Conservation (phyloP, 2,888 invertebrate species). For the Eurytoma californica region DNA sequence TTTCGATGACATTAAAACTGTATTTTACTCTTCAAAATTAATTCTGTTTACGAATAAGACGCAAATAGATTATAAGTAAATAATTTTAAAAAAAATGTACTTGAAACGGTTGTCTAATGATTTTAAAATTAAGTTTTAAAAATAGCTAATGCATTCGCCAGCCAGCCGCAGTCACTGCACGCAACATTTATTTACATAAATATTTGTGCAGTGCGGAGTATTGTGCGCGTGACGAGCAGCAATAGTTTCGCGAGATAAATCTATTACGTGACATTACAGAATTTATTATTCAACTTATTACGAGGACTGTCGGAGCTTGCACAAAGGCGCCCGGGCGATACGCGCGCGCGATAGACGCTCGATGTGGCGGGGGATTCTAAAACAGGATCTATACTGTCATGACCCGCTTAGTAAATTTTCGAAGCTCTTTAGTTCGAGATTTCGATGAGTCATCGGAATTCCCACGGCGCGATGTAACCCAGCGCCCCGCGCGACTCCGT, state of each 20-base stretch:
- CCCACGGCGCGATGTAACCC: constrained; percentile 22
- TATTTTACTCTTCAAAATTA: background rate
- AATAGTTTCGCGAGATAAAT: background rate
- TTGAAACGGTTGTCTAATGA: no score
- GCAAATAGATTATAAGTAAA: no score
- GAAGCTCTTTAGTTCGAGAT: constrained; percentile 18
- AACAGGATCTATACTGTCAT: constrained; percentile 20
- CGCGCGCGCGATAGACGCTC: background rate
- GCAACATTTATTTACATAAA: constrained; percentile 5
- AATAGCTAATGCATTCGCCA: no score
- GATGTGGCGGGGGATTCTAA: background rate
- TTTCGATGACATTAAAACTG: background rate
- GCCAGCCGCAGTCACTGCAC: background rate
- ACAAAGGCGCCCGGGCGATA: background rate
- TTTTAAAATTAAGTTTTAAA: no score
- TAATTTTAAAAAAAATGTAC: no score
- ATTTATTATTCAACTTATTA: constrained; percentile 25
- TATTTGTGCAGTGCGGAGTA: constrained; percentile 1
- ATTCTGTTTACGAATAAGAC: background rate
- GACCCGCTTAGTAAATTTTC: constrained; percentile 24
- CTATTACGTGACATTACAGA: constrained; percentile 7
- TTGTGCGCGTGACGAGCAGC: background rate
- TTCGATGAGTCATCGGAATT: constrained; percentile 46
- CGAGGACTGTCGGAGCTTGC: background rate
- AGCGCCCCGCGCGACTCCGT: background rate